phyloP scores from a whole-genome alignment of 2,797 vertebrate species.

The Balearica regulorum region DNA sequence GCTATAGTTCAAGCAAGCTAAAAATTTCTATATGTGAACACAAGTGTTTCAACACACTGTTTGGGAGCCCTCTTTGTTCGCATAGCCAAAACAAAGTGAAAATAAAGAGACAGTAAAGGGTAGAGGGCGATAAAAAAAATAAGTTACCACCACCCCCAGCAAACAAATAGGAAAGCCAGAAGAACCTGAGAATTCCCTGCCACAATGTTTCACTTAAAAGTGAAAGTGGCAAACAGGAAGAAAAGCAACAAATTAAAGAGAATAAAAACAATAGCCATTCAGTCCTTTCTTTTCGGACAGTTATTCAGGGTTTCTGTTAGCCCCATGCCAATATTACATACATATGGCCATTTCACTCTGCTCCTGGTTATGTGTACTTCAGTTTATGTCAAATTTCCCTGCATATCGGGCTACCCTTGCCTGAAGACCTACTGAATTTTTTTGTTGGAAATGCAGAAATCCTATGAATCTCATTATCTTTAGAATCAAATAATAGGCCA shows the following conservation, averaged over 20 bases:
- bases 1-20: background rate
- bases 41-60: background rate
- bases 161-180: background rate
- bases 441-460: background rate
- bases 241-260: background rate
- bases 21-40: background rate
- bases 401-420: background rate
- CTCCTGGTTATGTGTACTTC: background rate
- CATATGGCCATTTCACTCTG: background rate
- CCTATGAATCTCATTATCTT: background rate
- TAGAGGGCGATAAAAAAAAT: background rate
- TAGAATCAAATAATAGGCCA: background rate
- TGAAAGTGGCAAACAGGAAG: background rate
- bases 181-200: background rate
- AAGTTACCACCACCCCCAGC: fast-evolving
- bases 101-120: background rate
- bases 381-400: background rate
- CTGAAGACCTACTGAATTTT: background rate
- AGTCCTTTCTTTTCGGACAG: background rate
- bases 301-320: background rate
- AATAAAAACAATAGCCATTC: background rate
- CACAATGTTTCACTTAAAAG: background rate
- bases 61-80: background rate
- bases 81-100: background rate
- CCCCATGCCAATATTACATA: background rate